Conservation (phyloP, 2,888 invertebrate species). For the Patella caerulea region DNA sequence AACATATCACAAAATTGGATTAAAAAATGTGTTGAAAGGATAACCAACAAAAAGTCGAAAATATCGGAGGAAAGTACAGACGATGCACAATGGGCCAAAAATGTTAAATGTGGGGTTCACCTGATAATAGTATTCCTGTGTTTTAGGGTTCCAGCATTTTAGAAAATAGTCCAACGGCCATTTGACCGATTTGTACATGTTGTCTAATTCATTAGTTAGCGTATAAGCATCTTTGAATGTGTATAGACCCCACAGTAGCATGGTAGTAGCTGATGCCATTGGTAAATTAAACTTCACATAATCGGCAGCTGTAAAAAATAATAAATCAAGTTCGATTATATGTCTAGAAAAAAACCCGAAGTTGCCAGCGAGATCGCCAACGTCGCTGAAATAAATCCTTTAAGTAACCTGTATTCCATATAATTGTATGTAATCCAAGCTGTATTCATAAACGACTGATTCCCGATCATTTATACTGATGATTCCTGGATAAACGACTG, state of each 20-base stretch:
- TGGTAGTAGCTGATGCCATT: conserved; percentile 55
- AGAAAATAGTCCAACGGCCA: conserved; percentile 78
- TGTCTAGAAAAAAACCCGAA: neutral
- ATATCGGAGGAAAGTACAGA: too few relatives aligned
- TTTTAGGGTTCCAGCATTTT: conserved; percentile 69
- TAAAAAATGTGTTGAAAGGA: too few relatives aligned
- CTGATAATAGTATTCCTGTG: conserved; percentile 1
- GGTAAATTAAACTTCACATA: conserved; percentile 63
- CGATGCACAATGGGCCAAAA: too few relatives aligned
- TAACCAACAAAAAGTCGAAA: too few relatives aligned
- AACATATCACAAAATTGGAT: too few relatives aligned
- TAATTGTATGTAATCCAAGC: too few relatives aligned
- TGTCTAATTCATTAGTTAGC: conserved; percentile 46
- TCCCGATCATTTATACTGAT: too few relatives aligned
- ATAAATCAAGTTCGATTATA: too few relatives aligned
- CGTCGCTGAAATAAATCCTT: too few relatives aligned
- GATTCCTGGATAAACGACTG: too few relatives aligned
- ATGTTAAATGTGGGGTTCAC: neutral
- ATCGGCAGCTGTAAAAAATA: conserved; percentile 51
- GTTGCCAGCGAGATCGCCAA: neutral
- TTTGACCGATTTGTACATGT: conserved; percentile 69
- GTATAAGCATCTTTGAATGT: conserved; percentile 54
- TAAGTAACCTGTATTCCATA: too few relatives aligned
- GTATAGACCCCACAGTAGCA: conserved; percentile 57
- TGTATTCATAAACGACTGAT: too few relatives aligned